Base-by-base conservation (phyloP, 2,888 invertebrate species). In the Morpho helenor region DNA sequence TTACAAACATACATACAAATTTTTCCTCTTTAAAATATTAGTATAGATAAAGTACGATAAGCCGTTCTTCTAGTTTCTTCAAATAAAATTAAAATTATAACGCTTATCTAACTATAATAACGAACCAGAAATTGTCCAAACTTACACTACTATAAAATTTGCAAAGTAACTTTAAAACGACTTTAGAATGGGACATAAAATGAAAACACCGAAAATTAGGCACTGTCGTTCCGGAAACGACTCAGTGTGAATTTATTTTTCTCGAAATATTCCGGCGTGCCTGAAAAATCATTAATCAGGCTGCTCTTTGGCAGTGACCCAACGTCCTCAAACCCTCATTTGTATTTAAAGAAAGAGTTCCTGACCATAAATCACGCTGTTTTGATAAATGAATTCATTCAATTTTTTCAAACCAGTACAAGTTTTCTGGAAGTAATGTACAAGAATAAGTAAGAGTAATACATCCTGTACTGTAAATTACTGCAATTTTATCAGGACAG, bases 281-380 rank as follows among this genome's bases (percentile, higher is more conserved):
- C 76, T 84, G 78, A 77, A 82, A 85, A 87, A 82, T 85, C 87
- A 87, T 87, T 87, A 86, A 87, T 87, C 87, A 87, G 79, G 74
- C 77, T 84, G 78, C 84, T 84, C 84, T 87, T 87, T 87, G 87
- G 87, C 87, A 84, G 80, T 85, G 85, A 85, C 86, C 87, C 87
- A 87, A 84, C 80, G 78, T 81, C 81, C 84, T 81, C 80, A 82
- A 81, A 80, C 80, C 75, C 84, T 87, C 87, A 87, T 87, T 87
- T 87, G 87, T 87, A 87, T 87, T 87, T 87, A 83, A 82, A 77
- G 83, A 87, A 85, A 86, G 86, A 86, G 86, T 85, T 87, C 76
- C 73, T 74, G 77, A 76, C 74, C 83, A 84, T 87, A 85, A 87
- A 87, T 87, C 87, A 87, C 84, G 76, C 73, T 74, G 71, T 80